These are phyloP conservation scores for Drosophila leontia DNA, from an alignment of 1,140 invertebrate genomes.

Conservation along the genomic window DNA sequence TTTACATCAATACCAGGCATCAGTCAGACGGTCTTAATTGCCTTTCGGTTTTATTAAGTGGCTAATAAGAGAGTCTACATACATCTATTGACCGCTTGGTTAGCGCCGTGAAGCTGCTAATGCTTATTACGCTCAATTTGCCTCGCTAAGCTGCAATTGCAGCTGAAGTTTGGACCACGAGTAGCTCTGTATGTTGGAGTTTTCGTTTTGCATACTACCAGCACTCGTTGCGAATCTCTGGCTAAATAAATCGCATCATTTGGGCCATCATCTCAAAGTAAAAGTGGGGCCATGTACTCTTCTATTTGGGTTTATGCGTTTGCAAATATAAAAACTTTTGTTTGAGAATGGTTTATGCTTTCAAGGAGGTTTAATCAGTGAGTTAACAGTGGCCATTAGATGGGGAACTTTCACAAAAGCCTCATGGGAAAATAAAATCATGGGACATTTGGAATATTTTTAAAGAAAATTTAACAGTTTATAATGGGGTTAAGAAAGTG, in stretches of 20 bases:
- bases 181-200: constrained; percentile 29
- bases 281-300: constrained; percentile 41
- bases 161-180: constrained; percentile 24
- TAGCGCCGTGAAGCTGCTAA: constrained; percentile 43
- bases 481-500: not conserved
- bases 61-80: constrained; percentile 47
- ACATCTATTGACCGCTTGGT: constrained; percentile 6
- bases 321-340: constrained; percentile 51
- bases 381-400: constrained; percentile 3
- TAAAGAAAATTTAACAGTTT: not conserved
- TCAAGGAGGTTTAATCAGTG: constrained; percentile 12
- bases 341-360: constrained; percentile 34
- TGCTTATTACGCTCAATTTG: constrained; percentile 60
- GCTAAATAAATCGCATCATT: constrained; percentile 22
- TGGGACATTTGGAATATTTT: not conserved
- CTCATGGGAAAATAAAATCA: constrained; percentile 13
- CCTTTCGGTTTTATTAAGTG: constrained; percentile 57
- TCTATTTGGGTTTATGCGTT: constrained; percentile 45
- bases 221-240: not conserved
- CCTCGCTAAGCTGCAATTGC: constrained; percentile 32
- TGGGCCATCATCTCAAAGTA: constrained; percentile 49
- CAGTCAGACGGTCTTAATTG: constrained; percentile 31
- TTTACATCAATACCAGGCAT: constrained; percentile 37
- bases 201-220: constrained; percentile 34
- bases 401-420: constrained; percentile 12